Evolutionary conservation across 1,140 invertebrate genomes (phyloP), one percentile per base, ranked within the genome.

Genomic region (Plutomurus gul): DNA sequence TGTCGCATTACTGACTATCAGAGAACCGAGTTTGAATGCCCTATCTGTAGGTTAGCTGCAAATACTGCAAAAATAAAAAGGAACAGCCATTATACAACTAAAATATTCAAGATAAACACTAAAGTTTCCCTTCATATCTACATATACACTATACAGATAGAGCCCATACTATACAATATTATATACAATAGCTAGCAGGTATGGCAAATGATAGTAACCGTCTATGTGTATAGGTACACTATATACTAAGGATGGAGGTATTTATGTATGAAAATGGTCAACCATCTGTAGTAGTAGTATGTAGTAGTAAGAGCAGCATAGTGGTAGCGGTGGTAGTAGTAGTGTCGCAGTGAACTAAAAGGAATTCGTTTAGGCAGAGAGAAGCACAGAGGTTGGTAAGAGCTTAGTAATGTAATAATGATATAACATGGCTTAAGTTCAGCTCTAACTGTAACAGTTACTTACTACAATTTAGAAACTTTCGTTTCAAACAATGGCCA

Each of bases 401-500:
- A 65, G 56, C 27, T 65, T 65, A 65, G 51, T 36, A 65, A 8
- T 65, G 56, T 27, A 65, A 65, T 65, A 65, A 65, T 65, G 56
- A 65, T 65, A 65, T 65, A 65, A 36, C 30, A 27, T 51, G 30
- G 56, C 56, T 65, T 65, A 65, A 65, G 56, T 65, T 65, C 4
- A 33, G 56, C 27, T 65, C 27, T 16, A 65, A 65, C 56, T 65
- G 25, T 65, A 65, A 65, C 56, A 30, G 27, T 65, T 65, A 25
- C 11, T 11, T 65, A 27, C 22, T 65, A 65, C 56, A 65, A 65
- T 65, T 65, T 65, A 65, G 56, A 65, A 65, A 65, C 56, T 65
- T 65, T 65, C 56, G 56, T 65, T 65, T 65, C 56, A 65, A 65
- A 65, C 56, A 65, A 65, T 65, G 56, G 27, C 56, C 36, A 65